A percentile compares a stretch with the other conserved stretches of the same genome.
phyloP scores from a whole-genome alignment of 2,888 invertebrate species.

The Melieria omissa region DNA sequence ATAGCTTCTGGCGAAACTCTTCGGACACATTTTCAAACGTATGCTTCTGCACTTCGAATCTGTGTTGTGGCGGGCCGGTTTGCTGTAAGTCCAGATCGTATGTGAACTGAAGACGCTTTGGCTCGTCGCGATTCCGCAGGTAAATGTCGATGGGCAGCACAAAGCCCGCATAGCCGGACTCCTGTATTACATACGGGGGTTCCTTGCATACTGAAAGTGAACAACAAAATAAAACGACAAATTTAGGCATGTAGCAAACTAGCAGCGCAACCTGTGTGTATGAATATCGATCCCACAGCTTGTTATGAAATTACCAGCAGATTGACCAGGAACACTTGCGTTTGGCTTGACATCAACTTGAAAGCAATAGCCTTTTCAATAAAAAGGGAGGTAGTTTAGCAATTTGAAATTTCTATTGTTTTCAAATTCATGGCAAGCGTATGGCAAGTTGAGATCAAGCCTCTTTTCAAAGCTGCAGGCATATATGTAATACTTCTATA shows the following conservation, averaged over 20 bases:
- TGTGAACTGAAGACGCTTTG: slow-evolving; percentile 82
- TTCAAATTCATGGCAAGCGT: too few species aligned
- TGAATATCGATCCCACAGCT: too few species aligned
- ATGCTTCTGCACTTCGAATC: slow-evolving; percentile 82
- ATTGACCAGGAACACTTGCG: too few species aligned
- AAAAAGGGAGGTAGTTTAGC: too few species aligned
- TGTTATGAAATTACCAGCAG: too few species aligned
- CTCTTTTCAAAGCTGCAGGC: too few species aligned
- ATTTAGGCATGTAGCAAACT: background rate
- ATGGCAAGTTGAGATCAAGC: too few species aligned
- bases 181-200: slow-evolving; percentile 89
- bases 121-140: slow-evolving; percentile 89
- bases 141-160: slow-evolving; percentile 89
- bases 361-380: background rate
- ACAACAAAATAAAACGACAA: background rate
- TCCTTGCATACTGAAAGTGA: slow-evolving; percentile 83
- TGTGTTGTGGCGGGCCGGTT: slow-evolving; percentile 77
- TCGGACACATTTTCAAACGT: slow-evolving; percentile 88
- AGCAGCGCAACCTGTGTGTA: too few species aligned
- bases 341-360: background rate
- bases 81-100: slow-evolving; percentile 89
- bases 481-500: too few species aligned
- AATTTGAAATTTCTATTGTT: too few species aligned
- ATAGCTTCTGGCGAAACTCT: slow-evolving; percentile 86
- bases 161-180: slow-evolving; percentile 97